Evolutionary conservation across 1,140 invertebrate genomes (phyloP).

Genomic region (Philotrypesis tridentata): DNA sequence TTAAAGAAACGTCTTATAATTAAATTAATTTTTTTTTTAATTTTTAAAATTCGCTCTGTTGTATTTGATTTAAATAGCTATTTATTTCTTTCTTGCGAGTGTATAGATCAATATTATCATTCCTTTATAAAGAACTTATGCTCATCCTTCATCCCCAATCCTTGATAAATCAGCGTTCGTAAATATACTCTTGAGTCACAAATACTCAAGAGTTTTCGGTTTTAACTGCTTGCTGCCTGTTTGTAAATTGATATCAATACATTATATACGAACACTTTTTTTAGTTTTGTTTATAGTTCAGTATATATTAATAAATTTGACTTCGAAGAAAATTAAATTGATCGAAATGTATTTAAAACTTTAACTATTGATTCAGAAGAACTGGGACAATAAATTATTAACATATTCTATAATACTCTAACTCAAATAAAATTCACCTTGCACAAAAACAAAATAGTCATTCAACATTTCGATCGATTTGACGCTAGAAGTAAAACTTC

Average conservation of each 20-base stretch:
- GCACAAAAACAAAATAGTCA: slow-evolving; percentile 14
- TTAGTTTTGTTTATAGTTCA: slow-evolving; percentile 44
- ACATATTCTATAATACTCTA: neutral
- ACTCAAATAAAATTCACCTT: neutral
- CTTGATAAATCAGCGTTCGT: slow-evolving; percentile 39
- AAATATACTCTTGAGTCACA: slow-evolving; percentile 27
- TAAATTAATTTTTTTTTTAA: slow-evolving; percentile 33
- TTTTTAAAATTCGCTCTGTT: slow-evolving; percentile 27
- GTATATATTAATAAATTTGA: slow-evolving; percentile 39
- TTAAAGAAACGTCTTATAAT: slow-evolving; percentile 28
- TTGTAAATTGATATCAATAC: slow-evolving; percentile 55
- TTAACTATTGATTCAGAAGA: neutral
- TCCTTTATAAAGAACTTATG: slow-evolving; percentile 30
- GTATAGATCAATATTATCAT: slow-evolving; percentile 45
- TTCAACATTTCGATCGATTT: slow-evolving; percentile 46
- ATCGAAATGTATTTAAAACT: slow-evolving; percentile 26
- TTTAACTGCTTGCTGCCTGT: slow-evolving; percentile 72
- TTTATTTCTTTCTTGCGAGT: slow-evolving; percentile 49
- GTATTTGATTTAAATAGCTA: slow-evolving; percentile 15
- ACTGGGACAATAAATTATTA: neutral
- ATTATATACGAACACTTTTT: slow-evolving; percentile 39
- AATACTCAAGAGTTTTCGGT: slow-evolving; percentile 26
- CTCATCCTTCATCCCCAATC: slow-evolving; percentile 26
- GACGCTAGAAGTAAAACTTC: slow-evolving; percentile 35
- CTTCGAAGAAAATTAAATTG: slow-evolving; percentile 44